Conservation (phyloP, 2,888 invertebrate species). For the Caenorhabditis virilis region DNA sequence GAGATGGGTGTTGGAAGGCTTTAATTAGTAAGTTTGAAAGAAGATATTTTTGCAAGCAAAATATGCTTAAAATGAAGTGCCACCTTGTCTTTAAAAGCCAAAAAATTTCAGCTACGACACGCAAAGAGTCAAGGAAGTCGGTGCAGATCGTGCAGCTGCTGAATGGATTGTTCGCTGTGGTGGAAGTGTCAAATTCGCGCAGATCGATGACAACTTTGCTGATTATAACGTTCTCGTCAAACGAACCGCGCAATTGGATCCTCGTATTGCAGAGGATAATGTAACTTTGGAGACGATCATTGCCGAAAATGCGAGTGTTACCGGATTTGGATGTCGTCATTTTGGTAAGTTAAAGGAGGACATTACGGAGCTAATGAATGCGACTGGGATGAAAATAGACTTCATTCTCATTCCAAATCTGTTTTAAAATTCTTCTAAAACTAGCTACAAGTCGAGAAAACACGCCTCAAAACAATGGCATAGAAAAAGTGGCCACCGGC, state of each 20-base stretch:
- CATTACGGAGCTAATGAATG: no score
- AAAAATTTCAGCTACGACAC: constrained; percentile 59
- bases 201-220: constrained; percentile 48
- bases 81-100: no score
- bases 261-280: constrained; percentile 45
- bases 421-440: no score
- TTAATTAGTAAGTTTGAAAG: constrained; percentile 48
- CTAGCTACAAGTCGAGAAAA: no score
- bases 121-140: constrained; percentile 72
- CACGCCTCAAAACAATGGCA: no score
- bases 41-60: no score
- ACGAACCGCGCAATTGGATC: constrained; percentile 56
- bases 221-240: constrained; percentile 58
- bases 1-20: constrained; percentile 60
- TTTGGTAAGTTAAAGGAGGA: constrained; percentile 32
- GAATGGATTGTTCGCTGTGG: constrained; percentile 94
- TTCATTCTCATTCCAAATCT: no score
- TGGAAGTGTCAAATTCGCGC: constrained; percentile 34
- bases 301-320: constrained; percentile 50
- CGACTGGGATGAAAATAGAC: no score
- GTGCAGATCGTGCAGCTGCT: constrained; percentile 87
- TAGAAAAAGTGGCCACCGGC: no score
- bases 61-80: no score
- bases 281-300: constrained; percentile 48
- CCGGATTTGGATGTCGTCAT: constrained; percentile 59